Evolutionary conservation across 2,113 vertebrate genomes (phyloP).

Genomic region (Okapia johnstoni): DNA sequence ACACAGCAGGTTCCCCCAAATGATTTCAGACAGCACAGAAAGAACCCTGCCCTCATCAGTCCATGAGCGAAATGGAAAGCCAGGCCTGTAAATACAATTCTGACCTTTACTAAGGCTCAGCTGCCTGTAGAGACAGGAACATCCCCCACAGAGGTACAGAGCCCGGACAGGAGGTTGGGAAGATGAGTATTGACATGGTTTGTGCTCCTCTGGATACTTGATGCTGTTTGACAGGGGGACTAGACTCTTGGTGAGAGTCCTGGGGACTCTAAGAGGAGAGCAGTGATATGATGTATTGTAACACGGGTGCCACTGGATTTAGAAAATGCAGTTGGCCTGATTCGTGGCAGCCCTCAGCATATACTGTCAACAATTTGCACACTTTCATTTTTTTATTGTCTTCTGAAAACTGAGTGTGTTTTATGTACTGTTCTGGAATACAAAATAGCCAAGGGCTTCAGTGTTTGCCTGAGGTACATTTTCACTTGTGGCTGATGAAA

Average conservation of each 20-base stretch:
- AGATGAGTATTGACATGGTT: background rate
- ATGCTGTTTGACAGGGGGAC: constrained; percentile 31
- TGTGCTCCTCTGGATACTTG: background rate
- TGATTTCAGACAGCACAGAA: constrained; percentile 16
- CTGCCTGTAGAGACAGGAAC: constrained; percentile 12
- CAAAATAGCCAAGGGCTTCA: background rate
- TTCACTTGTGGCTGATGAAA: background rate
- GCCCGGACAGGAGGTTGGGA: background rate
- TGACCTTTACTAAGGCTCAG: background rate
- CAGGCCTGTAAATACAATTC: constrained; percentile 37
- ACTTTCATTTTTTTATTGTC: background rate
- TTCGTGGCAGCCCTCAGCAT: background rate
- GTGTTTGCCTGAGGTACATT: constrained; percentile 6
- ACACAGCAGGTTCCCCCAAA: constrained; percentile 38
- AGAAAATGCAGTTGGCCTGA: background rate
- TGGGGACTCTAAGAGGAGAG: background rate
- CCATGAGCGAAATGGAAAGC: constrained; percentile 30
- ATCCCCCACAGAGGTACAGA: background rate
- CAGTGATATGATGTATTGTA: background rate
- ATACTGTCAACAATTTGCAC: background rate
- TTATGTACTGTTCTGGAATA: background rate
- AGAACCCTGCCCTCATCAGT: background rate
- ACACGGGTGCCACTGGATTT: background rate
- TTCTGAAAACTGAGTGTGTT: constrained; percentile 12
- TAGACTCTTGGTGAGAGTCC: background rate